These are phyloP conservation scores for Silurus meridionalis DNA, from an alignment of 2,113 vertebrate species.

Conservation along the genomic window DNA sequence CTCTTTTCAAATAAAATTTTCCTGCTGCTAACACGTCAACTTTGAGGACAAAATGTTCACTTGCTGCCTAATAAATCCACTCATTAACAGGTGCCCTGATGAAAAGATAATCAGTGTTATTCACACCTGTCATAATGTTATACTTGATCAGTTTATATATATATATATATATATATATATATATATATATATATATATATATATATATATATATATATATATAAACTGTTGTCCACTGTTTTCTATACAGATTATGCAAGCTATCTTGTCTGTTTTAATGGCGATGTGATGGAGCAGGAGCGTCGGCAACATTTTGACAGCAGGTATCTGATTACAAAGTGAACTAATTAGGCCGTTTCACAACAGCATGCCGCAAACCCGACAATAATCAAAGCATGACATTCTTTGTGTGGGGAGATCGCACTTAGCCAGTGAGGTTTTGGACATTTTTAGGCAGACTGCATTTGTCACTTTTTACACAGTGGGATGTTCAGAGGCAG, in stretches of 20 bases:
- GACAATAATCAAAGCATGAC: neutral
- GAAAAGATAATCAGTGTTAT: no score
- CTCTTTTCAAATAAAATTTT: no score
- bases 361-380: neutral
- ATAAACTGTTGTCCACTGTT: neutral
- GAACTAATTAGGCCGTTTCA: constrained; percentile 25
- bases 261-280: neutral
- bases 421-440: neutral
- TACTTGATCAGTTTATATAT: no score
- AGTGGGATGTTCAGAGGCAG: no score
- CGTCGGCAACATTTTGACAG: neutral
- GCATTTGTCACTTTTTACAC: no score
- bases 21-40: no score
- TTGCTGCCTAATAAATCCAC: no score
- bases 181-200: neutral
- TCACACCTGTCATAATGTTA: no score
- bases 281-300: neutral
- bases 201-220: neutral
- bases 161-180: neutral
- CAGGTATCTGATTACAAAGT: constrained; percentile 16
- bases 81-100: no score
- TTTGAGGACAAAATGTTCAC: no score
- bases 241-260: neutral
- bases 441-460: neutral
- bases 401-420: neutral